Evolutionary conservation across 2,797 vertebrate genomes (phyloP), one percentile per base, ranked within the genome.

Genomic region (Lutjanus argentimaculatus): DNA sequence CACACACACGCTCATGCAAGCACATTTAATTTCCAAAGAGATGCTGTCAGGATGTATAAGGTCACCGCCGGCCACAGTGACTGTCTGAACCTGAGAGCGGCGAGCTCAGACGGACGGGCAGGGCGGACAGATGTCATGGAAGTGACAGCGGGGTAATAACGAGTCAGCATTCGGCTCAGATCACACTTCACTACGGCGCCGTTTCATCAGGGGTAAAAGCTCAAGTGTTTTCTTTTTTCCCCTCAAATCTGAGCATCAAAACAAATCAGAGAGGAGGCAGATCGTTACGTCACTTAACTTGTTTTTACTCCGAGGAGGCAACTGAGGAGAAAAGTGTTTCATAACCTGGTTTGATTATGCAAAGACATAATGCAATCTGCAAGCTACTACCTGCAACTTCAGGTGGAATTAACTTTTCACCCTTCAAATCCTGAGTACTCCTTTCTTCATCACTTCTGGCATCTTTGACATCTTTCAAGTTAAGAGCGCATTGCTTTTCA

Each of bases 1-100:
- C 53, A 22, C 45, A 45, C 19, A 43, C 67, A 56, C 64, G 46
- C 78, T 57, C 67, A 89, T 45, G 78, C 74, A 80, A 73, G 84
- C 68, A 40, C 70, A 68, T 82, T 79, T 85, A 8, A 85, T 89
- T 84, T 83, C 71, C 80, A 82, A 83, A 65, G 89, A 80, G 82
- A 87, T 51, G 82, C 77, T 82, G 90, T 90, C 89, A 85, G 79
- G 76, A 84, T 1, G 51, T 67, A 72, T 83, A 62, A 91, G 85
- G 87, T 90, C 90, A 82, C 12, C n/a, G 69, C 8, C 59, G 69
- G 80, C 59, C 82, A 40, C 86, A 73, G 36, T 10, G 67, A 61
- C 83, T 72, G 75, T 58, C 71, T 79, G 85, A 76, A 72, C 21
- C 12, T 13, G 55, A 48, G 73, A 70, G 62, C 0, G 19, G 7